phyloP scores from a whole-genome alignment of 30 jellyfish, hydroid and myxozoan genomes.

The Mastigias papua region DNA sequence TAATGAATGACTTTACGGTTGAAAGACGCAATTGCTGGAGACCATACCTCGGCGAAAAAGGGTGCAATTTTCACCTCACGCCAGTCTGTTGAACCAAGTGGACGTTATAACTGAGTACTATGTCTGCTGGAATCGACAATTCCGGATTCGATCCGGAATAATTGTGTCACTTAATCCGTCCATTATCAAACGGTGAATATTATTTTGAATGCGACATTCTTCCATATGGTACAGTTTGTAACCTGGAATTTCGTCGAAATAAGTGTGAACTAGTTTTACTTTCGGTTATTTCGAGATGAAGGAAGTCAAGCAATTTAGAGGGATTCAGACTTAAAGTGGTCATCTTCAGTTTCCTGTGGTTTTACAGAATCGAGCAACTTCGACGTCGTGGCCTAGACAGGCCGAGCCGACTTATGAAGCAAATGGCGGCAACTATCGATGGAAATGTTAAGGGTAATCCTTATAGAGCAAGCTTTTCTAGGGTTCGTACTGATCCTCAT shows the following conservation, averaged over 20 bases:
- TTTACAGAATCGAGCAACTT: slow-evolving; percentile 14
- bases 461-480: slow-evolving; percentile 35
- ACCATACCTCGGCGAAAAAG: neutral
- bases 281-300: neutral
- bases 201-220: slow-evolving; percentile 13
- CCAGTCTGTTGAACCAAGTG: neutral
- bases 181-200: neutral
- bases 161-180: neutral
- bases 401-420: slow-evolving; percentile 22
- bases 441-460: slow-evolving; percentile 46
- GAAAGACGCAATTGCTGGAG: neutral
- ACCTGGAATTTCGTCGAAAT: neutral
- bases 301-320: neutral
- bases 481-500: slow-evolving; percentile 54
- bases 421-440: slow-evolving; percentile 77
- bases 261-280: neutral
- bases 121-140: slow-evolving; percentile 7
- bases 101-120: neutral
- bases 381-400: slow-evolving; percentile 51
- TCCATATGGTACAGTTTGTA: neutral
- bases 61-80: neutral
- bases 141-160: slow-evolving; percentile 8
- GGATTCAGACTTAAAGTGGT: slow-evolving; percentile 34
- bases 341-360: slow-evolving; percentile 17
- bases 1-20: neutral